Percentiles rank a stretch among this genome's conserved stretches.
Evolutionary conservation across 2,113 vertebrate species (phyloP).

Genomic region (Bufo bufo): DNA sequence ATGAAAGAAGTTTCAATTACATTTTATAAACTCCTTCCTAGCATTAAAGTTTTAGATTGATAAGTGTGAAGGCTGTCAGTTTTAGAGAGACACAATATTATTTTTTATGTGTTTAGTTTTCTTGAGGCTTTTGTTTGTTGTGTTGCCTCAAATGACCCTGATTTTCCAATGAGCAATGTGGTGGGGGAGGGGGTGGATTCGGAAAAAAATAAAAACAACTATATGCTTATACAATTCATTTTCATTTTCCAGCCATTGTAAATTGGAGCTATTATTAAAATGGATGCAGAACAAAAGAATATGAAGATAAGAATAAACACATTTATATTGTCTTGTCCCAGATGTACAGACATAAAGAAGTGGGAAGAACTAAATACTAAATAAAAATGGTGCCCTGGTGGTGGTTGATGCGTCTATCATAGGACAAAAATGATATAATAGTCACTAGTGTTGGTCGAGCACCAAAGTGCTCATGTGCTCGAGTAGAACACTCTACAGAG

Average conservation of each 20-base stretch:
- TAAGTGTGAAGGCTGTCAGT: background rate
- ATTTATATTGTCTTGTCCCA: background rate
- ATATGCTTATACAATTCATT: background rate
- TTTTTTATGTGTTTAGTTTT: conserved; percentile 24
- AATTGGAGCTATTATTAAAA: background rate
- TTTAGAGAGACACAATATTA: background rate
- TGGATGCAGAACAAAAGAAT: background rate
- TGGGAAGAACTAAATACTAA: background rate
- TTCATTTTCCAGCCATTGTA: background rate
- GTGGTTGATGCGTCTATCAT: background rate
- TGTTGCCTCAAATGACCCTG: background rate
- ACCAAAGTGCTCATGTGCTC: too few relatives aligned
- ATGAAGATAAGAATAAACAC: background rate
- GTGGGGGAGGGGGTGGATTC: background rate
- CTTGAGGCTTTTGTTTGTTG: background rate
- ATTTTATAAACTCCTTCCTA: conserved; percentile 12
- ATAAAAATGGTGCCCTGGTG: background rate
- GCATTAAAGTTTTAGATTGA: conserved; percentile 32
- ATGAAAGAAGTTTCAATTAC: background rate
- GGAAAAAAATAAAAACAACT: background rate
- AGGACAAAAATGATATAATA: background rate
- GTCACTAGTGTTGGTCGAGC: too few relatives aligned
- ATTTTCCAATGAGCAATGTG: background rate
- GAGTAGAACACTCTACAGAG: too few relatives aligned
- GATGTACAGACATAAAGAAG: background rate